Evolutionary conservation across 2,113 vertebrate genomes (phyloP).

Genomic region (Andinoacara biseriatus): DNA sequence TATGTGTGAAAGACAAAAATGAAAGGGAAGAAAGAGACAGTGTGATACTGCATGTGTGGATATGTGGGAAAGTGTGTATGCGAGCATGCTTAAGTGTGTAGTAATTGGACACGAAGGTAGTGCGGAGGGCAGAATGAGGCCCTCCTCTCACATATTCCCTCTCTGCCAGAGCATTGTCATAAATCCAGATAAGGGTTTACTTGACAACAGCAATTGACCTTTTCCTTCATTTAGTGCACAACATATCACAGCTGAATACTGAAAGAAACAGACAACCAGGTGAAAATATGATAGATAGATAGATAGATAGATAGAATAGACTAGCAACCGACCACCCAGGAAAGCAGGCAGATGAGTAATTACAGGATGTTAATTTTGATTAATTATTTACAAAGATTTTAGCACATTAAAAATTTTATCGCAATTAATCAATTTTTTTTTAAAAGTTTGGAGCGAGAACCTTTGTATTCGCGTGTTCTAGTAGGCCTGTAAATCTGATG

Average conservation of each 20-base stretch:
- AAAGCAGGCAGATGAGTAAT: too few species aligned
- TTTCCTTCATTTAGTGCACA: constrained; percentile 59
- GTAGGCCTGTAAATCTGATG: too few species aligned
- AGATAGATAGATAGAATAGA: not conserved
- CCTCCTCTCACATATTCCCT: constrained; percentile 6
- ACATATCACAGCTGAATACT: constrained; percentile 45
- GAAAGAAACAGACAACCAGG: constrained; percentile 6
- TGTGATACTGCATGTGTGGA: constrained; percentile 23
- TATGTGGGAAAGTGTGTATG: constrained; percentile 9
- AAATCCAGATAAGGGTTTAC: constrained; percentile 68
- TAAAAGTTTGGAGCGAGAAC: too few species aligned
- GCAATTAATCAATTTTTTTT: too few species aligned
- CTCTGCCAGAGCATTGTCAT: constrained; percentile 47
- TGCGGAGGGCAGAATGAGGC: constrained; percentile 24
- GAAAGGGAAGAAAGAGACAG: not conserved
- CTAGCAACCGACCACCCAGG: too few species aligned
- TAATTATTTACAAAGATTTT: too few species aligned
- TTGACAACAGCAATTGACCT: constrained; percentile 68
- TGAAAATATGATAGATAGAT: not conserved
- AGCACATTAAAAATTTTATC: too few species aligned
- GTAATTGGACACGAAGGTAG: constrained; percentile 37
- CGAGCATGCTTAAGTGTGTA: constrained; percentile 21
- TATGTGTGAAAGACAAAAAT: not conserved
- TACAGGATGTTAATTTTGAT: too few species aligned
- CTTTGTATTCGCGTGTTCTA: too few species aligned